phyloP scores from a whole-genome alignment of 37 sponge, comb jelly and placozoan species.

The Haliclona indistincta region DNA sequence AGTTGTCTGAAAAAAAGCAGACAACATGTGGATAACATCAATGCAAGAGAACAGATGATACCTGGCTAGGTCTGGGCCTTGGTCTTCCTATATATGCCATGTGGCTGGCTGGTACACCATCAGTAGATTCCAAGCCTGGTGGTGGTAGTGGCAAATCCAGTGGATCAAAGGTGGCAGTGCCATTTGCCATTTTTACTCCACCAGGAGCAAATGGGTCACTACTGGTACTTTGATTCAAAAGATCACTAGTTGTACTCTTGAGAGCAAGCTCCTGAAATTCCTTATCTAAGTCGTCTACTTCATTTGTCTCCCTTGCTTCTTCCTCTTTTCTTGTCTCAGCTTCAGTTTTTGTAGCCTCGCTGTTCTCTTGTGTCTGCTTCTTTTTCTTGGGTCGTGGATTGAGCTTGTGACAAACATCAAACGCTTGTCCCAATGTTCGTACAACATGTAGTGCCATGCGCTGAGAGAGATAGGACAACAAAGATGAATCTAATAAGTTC shows the following conservation, averaged over 20 bases:
- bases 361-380: constrained; percentile 38
- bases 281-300: background rate
- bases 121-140: too few relatives aligned
- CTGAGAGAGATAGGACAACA: constrained; percentile 38
- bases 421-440: constrained; percentile 93
- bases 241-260: background rate
- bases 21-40: background rate
- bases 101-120: constrained; percentile 17
- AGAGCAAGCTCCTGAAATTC: background rate
- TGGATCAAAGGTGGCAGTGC: too few relatives aligned
- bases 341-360: constrained; percentile 1
- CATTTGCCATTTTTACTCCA: background rate
- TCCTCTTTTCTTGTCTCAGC: constrained; percentile 13
- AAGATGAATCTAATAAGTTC: background rate
- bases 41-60: background rate
- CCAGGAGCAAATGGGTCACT: background rate
- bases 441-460: constrained; percentile 86
- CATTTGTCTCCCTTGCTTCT: constrained; percentile 8
- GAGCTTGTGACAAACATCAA: constrained; percentile 95
- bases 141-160: too few relatives aligned
- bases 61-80: constrained; percentile 32
- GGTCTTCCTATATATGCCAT: constrained; percentile 31
- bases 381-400: constrained; percentile 72
- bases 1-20: constrained; percentile 11
- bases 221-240: background rate